Conservation (phyloP, 2,888 invertebrate species). For the Yponomeuta plumbellus region DNA sequence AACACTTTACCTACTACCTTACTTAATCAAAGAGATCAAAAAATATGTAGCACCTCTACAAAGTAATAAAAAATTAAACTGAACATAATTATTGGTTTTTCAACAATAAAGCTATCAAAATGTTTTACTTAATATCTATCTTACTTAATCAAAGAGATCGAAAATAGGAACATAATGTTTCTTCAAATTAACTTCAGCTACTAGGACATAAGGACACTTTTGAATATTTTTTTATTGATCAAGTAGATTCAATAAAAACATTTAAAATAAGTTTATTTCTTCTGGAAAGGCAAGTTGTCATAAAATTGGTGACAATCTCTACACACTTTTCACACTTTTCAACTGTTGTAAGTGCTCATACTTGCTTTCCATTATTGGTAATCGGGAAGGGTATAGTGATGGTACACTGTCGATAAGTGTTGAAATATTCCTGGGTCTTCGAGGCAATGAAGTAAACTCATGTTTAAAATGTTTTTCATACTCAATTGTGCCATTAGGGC, state of each 20-base stretch:
- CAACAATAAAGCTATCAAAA: too few relatives aligned
- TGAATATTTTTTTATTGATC: too few relatives aligned
- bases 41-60: too few relatives aligned
- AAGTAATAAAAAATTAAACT: too few relatives aligned
- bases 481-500: slow-evolving; percentile 13
- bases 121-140: too few relatives aligned
- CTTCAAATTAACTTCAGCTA: too few relatives aligned
- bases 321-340: neutral
- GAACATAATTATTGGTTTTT: too few relatives aligned
- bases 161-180: too few relatives aligned
- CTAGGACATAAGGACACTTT: too few relatives aligned
- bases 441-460: neutral
- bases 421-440: neutral
- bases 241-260: neutral
- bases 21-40: too few relatives aligned
- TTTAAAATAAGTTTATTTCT: neutral
- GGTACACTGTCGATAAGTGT: neutral
- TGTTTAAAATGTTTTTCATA: neutral
- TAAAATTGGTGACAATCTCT: slow-evolving; percentile 2
- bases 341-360: slow-evolving; percentile 1
- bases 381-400: neutral
- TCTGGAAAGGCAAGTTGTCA: neutral
- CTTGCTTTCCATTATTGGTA: neutral
- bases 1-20: too few relatives aligned
- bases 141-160: too few relatives aligned